Conservation (phyloP, 2,797 vertebrate genomes). For the Antennarius maculatus region DNA sequence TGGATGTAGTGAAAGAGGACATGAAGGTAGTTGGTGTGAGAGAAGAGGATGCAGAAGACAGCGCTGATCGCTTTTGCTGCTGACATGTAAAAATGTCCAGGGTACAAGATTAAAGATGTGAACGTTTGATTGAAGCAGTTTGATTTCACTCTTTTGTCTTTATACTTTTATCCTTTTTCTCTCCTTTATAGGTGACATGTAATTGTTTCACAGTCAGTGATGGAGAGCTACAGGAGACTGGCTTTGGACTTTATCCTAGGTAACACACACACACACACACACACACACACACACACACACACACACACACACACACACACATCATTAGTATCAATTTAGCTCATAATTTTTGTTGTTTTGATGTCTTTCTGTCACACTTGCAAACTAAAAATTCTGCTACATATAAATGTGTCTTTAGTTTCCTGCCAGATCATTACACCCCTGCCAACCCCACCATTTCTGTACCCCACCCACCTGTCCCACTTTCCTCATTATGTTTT, state of each 20-base stretch:
- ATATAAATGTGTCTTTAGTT: conserved; percentile 42
- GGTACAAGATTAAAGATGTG: conserved; percentile 36
- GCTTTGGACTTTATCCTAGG: conserved; percentile 97
- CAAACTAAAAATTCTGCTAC: conserved; percentile 25
- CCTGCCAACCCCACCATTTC: conserved; percentile 12
- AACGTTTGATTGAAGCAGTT: conserved; percentile 40
- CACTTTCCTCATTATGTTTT: conserved; percentile 10
- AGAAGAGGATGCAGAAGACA: too few species aligned
- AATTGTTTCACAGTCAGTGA: conserved; percentile 98
- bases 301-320: conserved; percentile 31
- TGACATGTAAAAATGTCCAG: conserved; percentile 32
- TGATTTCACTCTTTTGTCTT: conserved; percentile 38
- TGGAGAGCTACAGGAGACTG: conserved; percentile 92
- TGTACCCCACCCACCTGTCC: background rate
- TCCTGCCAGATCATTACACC: conserved; percentile 36
- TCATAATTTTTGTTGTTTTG: conserved; percentile 22
- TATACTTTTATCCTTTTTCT: conserved; percentile 19
- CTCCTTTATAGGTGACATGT: conserved; percentile 87
- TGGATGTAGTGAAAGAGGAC: too few species aligned
- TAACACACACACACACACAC: conserved; percentile 67
- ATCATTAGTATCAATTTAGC: conserved; percentile 50
- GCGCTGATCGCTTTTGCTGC: too few species aligned
- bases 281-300: conserved; percentile 20
- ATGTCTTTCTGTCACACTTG: background rate
- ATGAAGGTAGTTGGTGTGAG: too few species aligned